Conservation (phyloP, 2,888 invertebrate genomes). For the Loripinus fragilis region DNA sequence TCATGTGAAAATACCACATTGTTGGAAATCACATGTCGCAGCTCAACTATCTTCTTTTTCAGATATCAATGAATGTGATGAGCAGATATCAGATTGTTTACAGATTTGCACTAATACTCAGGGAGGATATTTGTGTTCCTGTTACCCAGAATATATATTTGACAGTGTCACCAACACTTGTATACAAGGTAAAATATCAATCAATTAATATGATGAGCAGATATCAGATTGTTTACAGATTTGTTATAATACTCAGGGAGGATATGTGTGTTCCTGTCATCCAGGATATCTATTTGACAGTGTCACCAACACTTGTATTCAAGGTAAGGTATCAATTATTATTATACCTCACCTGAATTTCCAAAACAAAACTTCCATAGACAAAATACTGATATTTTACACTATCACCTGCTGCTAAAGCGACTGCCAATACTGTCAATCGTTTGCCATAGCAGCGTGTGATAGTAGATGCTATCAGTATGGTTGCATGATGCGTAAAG, state of each 20-base stretch:
- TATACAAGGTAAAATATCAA: conserved; percentile 42
- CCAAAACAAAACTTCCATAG: too few relatives aligned
- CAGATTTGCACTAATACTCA: conserved; percentile 65
- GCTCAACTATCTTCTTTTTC: conserved; percentile 27
- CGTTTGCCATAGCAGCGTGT: too few relatives aligned
- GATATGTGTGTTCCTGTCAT: conserved; percentile 88
- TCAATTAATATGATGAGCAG: conserved; percentile 65
- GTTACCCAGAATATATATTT: conserved; percentile 83
- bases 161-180: conserved; percentile 46
- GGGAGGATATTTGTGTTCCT: conserved; percentile 87
- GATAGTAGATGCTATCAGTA: too few relatives aligned
- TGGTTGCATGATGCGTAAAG: too few relatives aligned
- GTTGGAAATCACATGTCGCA: too few relatives aligned
- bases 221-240: conserved; percentile 61
- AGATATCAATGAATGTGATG: conserved; percentile 71
- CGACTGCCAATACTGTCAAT: too few relatives aligned
- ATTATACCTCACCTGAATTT: too few relatives aligned
- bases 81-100: conserved; percentile 53
- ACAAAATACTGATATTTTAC: too few relatives aligned
- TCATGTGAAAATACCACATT: too few relatives aligned
- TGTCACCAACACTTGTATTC: conserved; percentile 44
- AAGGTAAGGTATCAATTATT: conserved; percentile 58
- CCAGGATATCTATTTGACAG: conserved; percentile 63
- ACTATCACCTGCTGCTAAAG: too few relatives aligned
- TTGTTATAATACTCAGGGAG: conserved; percentile 65